Percentiles rank a stretch among this genome's conserved stretches.
Evolutionary conservation across 2,113 vertebrate species (phyloP).

Genomic region (Dolichotis patagonum): DNA sequence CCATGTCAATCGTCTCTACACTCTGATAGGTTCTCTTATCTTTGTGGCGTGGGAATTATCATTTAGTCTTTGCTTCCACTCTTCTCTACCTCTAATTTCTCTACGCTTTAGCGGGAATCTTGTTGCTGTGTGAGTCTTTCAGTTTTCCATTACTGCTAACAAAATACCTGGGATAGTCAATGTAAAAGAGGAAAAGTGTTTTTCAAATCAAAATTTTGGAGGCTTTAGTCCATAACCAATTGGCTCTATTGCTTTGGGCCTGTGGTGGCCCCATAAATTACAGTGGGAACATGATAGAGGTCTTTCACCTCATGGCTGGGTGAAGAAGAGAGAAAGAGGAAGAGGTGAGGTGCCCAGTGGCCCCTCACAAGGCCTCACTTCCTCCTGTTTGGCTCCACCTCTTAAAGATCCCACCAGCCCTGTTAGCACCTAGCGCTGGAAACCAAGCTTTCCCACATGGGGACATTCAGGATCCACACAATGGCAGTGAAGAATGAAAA

Average conservation of each 20-base stretch:
- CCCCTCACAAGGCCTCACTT: neutral
- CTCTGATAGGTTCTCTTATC: neutral
- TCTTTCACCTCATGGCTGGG: neutral
- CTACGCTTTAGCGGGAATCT: conserved; percentile 3
- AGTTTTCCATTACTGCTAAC: neutral
- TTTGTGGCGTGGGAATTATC: neutral
- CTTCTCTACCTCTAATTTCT: neutral
- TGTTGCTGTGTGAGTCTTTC: neutral
- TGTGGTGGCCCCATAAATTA: neutral
- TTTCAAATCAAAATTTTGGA: neutral
- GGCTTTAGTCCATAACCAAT: neutral
- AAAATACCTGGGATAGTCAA: neutral
- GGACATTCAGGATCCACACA: neutral
- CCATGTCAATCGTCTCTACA: neutral
- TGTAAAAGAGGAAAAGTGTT: neutral
- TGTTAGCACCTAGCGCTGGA: neutral
- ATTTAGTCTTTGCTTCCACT: neutral
- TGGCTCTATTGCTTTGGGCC: neutral
- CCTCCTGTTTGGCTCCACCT: neutral
- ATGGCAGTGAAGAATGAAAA: neutral
- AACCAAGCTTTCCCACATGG: neutral
- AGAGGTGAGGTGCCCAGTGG: neutral
- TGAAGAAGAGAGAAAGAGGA: neutral
- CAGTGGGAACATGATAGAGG: no score
- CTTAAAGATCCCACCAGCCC: neutral